Conservation (phyloP, 1,140 invertebrate species). For the Heliconius congener region DNA sequence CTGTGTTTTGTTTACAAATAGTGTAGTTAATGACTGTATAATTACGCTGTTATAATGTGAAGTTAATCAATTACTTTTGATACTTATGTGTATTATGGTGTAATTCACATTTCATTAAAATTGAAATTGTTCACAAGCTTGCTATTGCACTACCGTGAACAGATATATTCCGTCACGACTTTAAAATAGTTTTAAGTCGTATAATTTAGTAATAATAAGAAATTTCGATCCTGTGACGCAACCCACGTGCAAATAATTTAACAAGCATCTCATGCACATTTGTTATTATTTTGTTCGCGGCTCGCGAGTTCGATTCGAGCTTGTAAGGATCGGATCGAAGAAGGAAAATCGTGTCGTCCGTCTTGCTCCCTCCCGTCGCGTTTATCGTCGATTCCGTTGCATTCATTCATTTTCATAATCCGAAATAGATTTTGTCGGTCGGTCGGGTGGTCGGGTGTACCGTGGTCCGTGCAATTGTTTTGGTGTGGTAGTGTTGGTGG, state of each 20-base stretch:
- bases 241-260: conserved; percentile 79
- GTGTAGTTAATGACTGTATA: conserved; percentile 68
- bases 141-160: conserved; percentile 45
- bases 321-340: conserved; percentile 69
- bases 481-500: conserved; percentile 63
- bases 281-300: conserved; percentile 84
- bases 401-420: conserved; percentile 63
- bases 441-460: conserved; percentile 42
- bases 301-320: conserved; percentile 80
- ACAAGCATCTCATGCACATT: conserved; percentile 82
- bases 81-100: conserved; percentile 67
- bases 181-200: conserved; percentile 48
- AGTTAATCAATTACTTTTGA: conserved; percentile 61
- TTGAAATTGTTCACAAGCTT: conserved; percentile 69
- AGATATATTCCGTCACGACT: conserved; percentile 57
- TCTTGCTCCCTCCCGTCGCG: conserved; percentile 62
- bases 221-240: conserved; percentile 62
- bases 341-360: conserved; percentile 65
- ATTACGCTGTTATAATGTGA: conserved; percentile 59
- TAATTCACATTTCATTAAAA: conserved; percentile 74
- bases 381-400: conserved; percentile 48
- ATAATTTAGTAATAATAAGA: conserved; percentile 32
- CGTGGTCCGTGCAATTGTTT: conserved; percentile 52
- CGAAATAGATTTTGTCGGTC: conserved; percentile 49
- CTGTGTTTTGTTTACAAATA: conserved; percentile 80